phyloP scores from a whole-genome alignment of 2,113 vertebrate species.

The Tragulus kanchil region DNA sequence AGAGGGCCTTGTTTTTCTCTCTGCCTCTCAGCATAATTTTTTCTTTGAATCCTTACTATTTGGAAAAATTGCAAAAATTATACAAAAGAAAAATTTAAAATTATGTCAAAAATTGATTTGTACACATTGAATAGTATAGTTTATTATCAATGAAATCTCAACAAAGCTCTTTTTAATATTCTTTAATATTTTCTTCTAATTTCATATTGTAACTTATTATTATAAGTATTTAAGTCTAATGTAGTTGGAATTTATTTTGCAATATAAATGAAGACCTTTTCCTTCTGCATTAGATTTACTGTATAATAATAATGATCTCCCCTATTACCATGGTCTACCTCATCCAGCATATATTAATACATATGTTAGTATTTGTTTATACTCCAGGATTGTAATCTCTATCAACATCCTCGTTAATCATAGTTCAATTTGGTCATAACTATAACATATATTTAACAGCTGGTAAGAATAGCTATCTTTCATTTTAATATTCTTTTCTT shows the following conservation, averaged over 20 bases:
- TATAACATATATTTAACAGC: slow-evolving; percentile 32
- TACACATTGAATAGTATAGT: not conserved
- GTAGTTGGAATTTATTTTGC: slow-evolving; percentile 1
- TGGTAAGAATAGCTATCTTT: slow-evolving; percentile 2
- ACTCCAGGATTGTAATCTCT: not conserved
- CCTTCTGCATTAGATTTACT: not conserved
- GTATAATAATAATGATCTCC: not conserved
- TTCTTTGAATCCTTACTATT: slow-evolving; percentile 20
- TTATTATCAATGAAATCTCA: not conserved
- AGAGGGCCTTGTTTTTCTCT: not conserved
- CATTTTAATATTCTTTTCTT: slow-evolving; percentile 37
- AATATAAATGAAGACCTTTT: not conserved
- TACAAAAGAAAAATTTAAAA: not conserved
- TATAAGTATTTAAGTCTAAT: not conserved
- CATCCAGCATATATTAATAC: not conserved
- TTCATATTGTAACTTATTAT: not conserved
- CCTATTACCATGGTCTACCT: not conserved
- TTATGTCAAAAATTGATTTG: not conserved
- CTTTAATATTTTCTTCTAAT: not conserved
- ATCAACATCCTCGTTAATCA: not conserved
- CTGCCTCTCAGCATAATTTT: not conserved
- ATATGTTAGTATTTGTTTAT: not conserved
- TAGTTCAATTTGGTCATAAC: slow-evolving; percentile 51
- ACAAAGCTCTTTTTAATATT: slow-evolving; percentile 11
- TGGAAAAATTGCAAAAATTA: slow-evolving; percentile 27